Evolutionary conservation across 2,888 invertebrate species (phyloP).

Genomic region (Hypselothyrea guttata): DNA sequence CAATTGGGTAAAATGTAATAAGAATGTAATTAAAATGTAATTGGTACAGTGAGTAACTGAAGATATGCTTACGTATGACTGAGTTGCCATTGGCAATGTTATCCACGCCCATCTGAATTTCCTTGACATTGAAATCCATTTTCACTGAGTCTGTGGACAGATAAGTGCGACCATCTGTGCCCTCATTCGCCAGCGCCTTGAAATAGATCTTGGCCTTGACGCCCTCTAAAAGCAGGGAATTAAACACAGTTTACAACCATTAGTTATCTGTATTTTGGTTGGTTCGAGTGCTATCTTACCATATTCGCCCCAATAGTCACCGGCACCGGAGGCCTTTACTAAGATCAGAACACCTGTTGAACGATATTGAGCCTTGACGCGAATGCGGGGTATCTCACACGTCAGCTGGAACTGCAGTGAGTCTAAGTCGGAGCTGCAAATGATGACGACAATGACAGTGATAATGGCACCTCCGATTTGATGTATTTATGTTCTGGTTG

Average conservation of each 20-base stretch:
- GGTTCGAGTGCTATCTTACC: slow-evolving; percentile 83
- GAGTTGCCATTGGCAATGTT: slow-evolving; percentile 91
- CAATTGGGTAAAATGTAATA: no score
- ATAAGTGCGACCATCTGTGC: slow-evolving; percentile 86
- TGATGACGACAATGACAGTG: slow-evolving; percentile 60
- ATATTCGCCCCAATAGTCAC: slow-evolving; percentile 95
- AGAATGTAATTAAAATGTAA: background rate
- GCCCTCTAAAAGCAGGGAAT: slow-evolving; percentile 88
- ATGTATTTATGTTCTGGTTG: slow-evolving; percentile 25
- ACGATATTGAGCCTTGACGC: slow-evolving; percentile 90
- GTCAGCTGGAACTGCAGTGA: slow-evolving; percentile 92
- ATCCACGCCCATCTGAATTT: slow-evolving; percentile 93
- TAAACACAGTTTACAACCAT: no score
- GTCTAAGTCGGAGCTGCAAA: slow-evolving; percentile 88
- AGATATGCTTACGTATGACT: slow-evolving; percentile 87
- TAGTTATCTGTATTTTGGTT: background rate
- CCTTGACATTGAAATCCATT: slow-evolving; percentile 92
- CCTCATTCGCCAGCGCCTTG: slow-evolving; percentile 86
- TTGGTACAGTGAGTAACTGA: no score
- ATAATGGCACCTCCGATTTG: slow-evolving; percentile 35
- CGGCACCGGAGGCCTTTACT: slow-evolving; percentile 92
- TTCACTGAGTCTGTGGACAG: slow-evolving; percentile 89
- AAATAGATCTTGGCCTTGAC: slow-evolving; percentile 93
- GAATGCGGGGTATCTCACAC: slow-evolving; percentile 90
- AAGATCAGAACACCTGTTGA: slow-evolving; percentile 91